Conservation (phyloP, 1,140 invertebrate species). For the Calephelis virginiensis region DNA sequence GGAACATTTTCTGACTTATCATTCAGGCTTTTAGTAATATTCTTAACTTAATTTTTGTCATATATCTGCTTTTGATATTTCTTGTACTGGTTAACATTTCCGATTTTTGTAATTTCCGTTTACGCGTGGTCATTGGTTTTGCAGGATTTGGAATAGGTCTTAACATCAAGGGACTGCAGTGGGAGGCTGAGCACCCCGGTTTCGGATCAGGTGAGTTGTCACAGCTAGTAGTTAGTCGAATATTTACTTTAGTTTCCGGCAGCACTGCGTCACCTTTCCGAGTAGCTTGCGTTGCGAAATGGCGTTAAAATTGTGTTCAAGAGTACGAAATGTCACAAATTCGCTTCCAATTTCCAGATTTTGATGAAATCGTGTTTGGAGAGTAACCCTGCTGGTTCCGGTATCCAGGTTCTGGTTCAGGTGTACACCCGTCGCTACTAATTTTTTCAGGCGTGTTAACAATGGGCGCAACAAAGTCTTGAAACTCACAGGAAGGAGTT, state of each 20-base stretch:
- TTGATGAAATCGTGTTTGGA: too few relatives aligned
- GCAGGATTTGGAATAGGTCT: conserved; percentile 36
- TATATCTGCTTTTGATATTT: conserved; percentile 33
- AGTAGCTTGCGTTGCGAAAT: too few relatives aligned
- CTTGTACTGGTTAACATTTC: conserved; percentile 41
- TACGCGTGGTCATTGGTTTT: conserved; percentile 38
- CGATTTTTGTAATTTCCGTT: conserved; percentile 39
- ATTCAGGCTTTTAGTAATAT: conserved; percentile 37
- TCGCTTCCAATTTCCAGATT: too few relatives aligned
- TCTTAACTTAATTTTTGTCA: conserved; percentile 39
- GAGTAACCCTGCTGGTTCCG: too few relatives aligned
- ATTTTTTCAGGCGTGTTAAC: too few relatives aligned
- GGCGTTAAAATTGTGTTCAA: too few relatives aligned
- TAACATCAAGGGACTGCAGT: conserved; percentile 32
- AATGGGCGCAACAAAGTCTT: too few relatives aligned
- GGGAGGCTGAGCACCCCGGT: conserved; percentile 5
- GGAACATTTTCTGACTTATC: conserved; percentile 33
- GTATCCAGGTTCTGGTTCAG: too few relatives aligned
- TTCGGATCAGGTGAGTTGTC: neutral
- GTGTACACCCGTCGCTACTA: too few relatives aligned
- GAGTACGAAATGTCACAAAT: too few relatives aligned
- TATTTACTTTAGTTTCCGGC: neutral
- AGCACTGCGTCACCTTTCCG: too few relatives aligned
- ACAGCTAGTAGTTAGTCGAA: neutral
- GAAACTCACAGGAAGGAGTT: too few relatives aligned